Conservation (phyloP, 2,113 vertebrate species). For the Sterrhoptilus dennistouni region DNA sequence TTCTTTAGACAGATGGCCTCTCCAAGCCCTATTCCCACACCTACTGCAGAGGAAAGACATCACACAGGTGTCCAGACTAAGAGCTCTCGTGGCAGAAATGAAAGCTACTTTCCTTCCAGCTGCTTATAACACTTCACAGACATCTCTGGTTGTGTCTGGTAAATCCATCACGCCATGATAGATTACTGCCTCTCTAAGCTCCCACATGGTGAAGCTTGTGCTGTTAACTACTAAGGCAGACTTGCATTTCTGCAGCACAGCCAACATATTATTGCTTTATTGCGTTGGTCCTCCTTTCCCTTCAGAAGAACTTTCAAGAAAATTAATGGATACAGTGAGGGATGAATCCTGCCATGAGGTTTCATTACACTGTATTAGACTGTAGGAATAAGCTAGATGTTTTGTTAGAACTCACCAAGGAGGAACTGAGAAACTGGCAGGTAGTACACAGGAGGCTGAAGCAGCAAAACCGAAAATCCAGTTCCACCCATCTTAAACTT, state of each 20-base stretch:
- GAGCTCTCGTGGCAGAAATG: not conserved
- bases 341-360: not conserved
- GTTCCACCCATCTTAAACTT: not conserved
- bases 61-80: not conserved
- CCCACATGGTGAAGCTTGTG: accelerated
- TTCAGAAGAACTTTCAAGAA: not conserved
- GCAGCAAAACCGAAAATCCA: not conserved
- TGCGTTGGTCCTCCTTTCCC: not conserved
- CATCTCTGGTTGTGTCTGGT: not conserved
- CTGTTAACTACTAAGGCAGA: not conserved
- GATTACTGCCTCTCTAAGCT: not conserved
- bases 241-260: not conserved
- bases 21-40: not conserved
- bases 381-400: not conserved
- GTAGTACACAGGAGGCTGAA: not conserved
- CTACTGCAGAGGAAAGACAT: not conserved
- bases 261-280: not conserved
- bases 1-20: not conserved
- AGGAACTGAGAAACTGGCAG: not conserved
- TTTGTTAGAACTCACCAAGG: not conserved
- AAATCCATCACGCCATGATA: not conserved
- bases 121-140: not conserved
- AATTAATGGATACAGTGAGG: not conserved
- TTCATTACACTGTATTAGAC: not conserved
- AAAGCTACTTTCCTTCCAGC: not conserved